Percentiles rank a stretch among this genome's conserved stretches.
Conservation (phyloP, 2,888 invertebrate genomes). For the Synanthedon andrenaeformis region DNA sequence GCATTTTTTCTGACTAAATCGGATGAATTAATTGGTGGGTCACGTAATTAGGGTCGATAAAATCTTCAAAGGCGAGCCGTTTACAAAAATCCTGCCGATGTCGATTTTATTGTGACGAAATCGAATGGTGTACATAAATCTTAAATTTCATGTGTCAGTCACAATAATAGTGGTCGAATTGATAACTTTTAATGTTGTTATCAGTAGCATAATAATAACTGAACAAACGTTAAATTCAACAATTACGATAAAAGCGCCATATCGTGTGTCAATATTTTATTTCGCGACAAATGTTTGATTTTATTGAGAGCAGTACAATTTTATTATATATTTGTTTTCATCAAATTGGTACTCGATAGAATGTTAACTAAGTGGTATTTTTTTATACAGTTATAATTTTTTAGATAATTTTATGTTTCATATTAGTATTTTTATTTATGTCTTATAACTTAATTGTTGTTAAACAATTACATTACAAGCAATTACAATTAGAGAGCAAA, state of each 20-base stretch:
- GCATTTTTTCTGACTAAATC: not conserved
- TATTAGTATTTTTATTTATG: too few relatives aligned
- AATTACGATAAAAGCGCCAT: not conserved
- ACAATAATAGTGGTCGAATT: not conserved
- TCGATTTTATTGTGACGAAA: not conserved
- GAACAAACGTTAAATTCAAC: not conserved
- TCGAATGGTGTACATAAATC: constrained; percentile 2
- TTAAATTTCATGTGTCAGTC: constrained; percentile 1
- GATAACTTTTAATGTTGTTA: not conserved
- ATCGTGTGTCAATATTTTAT: not conserved
- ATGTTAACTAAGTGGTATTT: too few relatives aligned
- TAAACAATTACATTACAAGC: too few relatives aligned
- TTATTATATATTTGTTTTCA: not conserved
- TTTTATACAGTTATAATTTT: too few relatives aligned
- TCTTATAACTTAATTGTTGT: too few relatives aligned
- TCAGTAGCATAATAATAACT: not conserved
- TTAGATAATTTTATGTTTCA: too few relatives aligned
- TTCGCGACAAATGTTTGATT: not conserved
- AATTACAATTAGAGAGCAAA: too few relatives aligned
- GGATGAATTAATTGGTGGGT: constrained; percentile 5
- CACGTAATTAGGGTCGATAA: constrained; percentile 15
- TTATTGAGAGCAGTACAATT: not conserved
- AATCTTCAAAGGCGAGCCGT: constrained; percentile 9
- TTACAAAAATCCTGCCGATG: constrained; percentile 1
- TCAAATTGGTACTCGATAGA: too few relatives aligned